Percentiles rank a stretch among this genome's conserved stretches.
phyloP scores from a whole-genome alignment of 2,888 invertebrate genomes.

The Cosmopolites sordidus region DNA sequence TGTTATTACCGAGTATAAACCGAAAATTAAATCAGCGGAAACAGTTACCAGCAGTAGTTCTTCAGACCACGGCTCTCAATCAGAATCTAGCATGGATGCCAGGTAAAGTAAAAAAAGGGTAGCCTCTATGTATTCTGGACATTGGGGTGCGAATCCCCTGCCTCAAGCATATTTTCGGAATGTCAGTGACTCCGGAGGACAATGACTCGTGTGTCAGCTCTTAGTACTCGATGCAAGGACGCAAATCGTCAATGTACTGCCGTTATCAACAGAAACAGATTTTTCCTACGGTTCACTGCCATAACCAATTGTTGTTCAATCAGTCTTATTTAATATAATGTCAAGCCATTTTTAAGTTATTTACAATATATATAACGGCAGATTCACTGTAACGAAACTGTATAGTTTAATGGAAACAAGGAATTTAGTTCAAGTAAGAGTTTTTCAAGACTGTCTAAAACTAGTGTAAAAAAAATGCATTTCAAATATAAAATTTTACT shows the following conservation, averaged over 20 bases:
- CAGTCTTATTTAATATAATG: no score
- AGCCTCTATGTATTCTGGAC: not conserved
- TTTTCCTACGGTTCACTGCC: slow-evolving; percentile 29
- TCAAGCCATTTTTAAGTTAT: no score
- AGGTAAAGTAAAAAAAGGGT: slow-evolving; percentile 37
- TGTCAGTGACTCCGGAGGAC: slow-evolving; percentile 5
- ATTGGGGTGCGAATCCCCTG: not conserved
- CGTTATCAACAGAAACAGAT: slow-evolving; percentile 13
- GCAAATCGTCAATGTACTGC: slow-evolving; percentile 2
- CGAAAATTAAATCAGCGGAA: slow-evolving; percentile 56
- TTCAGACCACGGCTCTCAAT: slow-evolving; percentile 48
- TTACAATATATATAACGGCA: no score
- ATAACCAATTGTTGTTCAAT: slow-evolving; percentile 31
- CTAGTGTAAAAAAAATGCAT: no score
- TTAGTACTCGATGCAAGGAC: not conserved
- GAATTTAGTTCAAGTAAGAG: not conserved
- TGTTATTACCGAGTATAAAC: slow-evolving; percentile 93
- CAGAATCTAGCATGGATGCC: slow-evolving; percentile 50
- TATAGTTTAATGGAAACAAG: no score
- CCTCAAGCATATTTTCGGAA: not conserved
- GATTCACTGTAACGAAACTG: no score
- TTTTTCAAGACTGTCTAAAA: no score
- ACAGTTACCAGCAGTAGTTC: slow-evolving; percentile 46
- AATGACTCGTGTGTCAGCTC: slow-evolving; percentile 1
- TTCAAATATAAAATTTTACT: no score